Base-by-base conservation (phyloP, 2,797 vertebrate species). In the Fratercula arctica region DNA sequence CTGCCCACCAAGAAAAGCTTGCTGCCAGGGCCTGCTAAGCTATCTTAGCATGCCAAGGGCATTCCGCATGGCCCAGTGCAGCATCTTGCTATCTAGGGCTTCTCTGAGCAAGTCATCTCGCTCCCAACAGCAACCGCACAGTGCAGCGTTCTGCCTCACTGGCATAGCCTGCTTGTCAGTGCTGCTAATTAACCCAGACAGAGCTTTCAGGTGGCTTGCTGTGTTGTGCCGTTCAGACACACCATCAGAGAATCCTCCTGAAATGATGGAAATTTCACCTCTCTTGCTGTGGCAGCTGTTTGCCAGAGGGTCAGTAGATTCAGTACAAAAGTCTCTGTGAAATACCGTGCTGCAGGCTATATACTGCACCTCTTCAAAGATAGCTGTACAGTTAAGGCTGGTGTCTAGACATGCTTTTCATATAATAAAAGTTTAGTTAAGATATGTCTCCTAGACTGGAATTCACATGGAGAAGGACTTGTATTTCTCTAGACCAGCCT, bases 351-450 rank as follows among this genome's bases (percentile, higher is more conserved):
- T 94, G 78, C 91, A 89, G 94, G 90, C 86, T 89, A 53, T 51
- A 24, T 80, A 39, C 90, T 87, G 78, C 45, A 78, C 57, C 14
- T 78, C 72, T 93, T 92, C 64, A 94, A 93, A 93, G 86, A 72
- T 0, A 85, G 43, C 72, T 89, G 82, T 83, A 43, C 85, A 37
- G 72, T 45, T 81, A 51, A 90, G 45, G 68, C 66, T 81, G 81
- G 29, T 92, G 84, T 90, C 86, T 95, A 96, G 88, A 95, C 84
- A 85, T 41, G 57, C 29, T 89, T 96, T 95, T 89, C 60, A 46
- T 89, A 54, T 57, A 89, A 64, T 85, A 70, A 73, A 93, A 68
- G 67, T 50, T 81, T 64, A 43, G 73, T 93, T 87, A 91, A 74
- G 78, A 9, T 67, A 17, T 35, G 51, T 93, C 70, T 92, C 53